Evolutionary conservation across 2,797 vertebrate genomes (phyloP).

Genomic region (Heliangelus exortis): DNA sequence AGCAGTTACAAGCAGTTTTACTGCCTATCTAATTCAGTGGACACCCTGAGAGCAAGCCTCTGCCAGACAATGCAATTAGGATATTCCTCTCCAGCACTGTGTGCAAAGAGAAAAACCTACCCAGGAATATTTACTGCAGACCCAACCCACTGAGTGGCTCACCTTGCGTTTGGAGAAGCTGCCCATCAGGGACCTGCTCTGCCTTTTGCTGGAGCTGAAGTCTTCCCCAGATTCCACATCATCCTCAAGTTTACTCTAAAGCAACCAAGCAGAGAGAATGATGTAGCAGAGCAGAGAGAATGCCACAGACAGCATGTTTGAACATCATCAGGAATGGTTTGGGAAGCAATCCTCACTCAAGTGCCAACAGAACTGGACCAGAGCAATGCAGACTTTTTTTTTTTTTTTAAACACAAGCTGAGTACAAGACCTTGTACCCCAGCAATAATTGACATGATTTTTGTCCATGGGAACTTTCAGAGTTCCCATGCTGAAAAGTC

Average conservation of each 20-base stretch:
- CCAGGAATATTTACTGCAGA: not conserved
- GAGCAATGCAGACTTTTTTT: not conserved
- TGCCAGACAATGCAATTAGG: not conserved
- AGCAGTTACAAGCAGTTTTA: not conserved
- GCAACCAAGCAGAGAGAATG: not conserved
- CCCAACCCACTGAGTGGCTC: not conserved
- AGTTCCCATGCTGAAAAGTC: not conserved
- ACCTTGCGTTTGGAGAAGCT: conserved; percentile 96
- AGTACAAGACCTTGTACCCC: not conserved
- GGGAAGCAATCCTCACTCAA: not conserved
- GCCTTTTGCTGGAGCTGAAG: conserved; percentile 78
- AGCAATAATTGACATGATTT: not conserved
- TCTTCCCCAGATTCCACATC: conserved; percentile 85
- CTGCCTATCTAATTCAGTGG: not conserved
- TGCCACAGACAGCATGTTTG: not conserved
- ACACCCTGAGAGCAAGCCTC: not conserved
- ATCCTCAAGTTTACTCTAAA: conserved; percentile 87
- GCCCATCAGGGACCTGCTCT: conserved; percentile 83
- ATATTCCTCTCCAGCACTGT: not conserved
- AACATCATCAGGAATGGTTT: not conserved
- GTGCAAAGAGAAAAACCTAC: not conserved
- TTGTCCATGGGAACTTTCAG: not conserved
- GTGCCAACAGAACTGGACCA: not conserved
- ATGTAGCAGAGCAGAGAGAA: not conserved
- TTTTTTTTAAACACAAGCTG: not conserved